These are phyloP conservation scores for Microctenopoma lineatum DNA, from an alignment of 2,797 vertebrate genomes.

Conservation along the genomic window DNA sequence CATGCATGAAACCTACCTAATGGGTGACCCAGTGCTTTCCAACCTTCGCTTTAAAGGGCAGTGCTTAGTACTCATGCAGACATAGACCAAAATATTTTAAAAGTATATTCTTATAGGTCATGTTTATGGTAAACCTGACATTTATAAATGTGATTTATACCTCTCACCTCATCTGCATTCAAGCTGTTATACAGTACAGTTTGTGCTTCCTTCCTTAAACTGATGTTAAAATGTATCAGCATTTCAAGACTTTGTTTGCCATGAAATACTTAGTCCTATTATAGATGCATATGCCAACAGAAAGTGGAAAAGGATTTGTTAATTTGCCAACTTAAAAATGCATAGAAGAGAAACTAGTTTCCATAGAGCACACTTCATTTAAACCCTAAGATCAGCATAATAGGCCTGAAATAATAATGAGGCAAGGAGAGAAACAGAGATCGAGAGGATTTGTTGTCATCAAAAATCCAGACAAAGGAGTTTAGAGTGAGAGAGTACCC, in stretches of 20 bases:
- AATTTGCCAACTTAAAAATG: conserved; percentile 32
- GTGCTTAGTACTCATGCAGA: conserved; percentile 2
- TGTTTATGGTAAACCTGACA: conserved; percentile 3
- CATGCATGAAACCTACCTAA: not conserved
- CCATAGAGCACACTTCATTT: conserved; percentile 44
- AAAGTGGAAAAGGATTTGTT: conserved; percentile 34
- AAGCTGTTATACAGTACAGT: not conserved
- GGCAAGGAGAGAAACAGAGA: conserved; percentile 1
- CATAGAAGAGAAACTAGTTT: conserved; percentile 21
- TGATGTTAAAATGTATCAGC: conserved; percentile 23
- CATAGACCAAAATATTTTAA: conserved; percentile 16
- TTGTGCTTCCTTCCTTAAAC: conserved; percentile 1
- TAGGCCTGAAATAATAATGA: conserved; percentile 43
- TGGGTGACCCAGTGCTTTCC: not conserved
- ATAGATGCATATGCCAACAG: conserved; percentile 27
- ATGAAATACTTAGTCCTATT: conserved; percentile 17
- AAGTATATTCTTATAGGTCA: conserved; percentile 16
- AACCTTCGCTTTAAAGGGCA: conserved; percentile 10
- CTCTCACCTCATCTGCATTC: conserved; percentile 24
- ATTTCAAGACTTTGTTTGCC: conserved; percentile 34
- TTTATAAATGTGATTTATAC: conserved; percentile 17
- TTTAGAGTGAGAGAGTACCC: conserved; percentile 32
- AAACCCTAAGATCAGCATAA: conserved; percentile 47
- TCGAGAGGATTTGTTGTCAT: conserved; percentile 45
- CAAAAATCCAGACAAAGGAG: conserved; percentile 51